phyloP scores from a whole-genome alignment of 2,797 vertebrate species.

The Urosaurus nigricauda region DNA sequence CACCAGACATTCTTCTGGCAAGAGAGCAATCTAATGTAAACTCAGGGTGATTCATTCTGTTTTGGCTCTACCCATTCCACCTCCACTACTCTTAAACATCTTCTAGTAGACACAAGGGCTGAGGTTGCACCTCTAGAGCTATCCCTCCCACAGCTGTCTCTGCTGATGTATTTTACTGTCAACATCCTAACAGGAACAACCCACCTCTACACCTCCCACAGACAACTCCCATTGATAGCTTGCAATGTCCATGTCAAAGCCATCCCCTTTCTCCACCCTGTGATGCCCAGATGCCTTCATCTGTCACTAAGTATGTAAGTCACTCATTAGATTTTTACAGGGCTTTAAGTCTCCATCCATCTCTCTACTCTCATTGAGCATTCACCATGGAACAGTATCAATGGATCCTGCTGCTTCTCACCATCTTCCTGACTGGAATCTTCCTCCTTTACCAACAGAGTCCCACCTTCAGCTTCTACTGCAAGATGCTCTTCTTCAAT shows the following conservation, averaged over 20 bases:
- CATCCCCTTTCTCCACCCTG: constrained; percentile 10
- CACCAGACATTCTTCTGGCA: neutral
- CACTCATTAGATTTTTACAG: neutral
- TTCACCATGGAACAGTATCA: constrained; percentile 1
- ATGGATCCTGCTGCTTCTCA: constrained; percentile 13
- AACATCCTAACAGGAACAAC: neutral
- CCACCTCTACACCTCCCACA: constrained; percentile 9
- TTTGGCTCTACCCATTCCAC: neutral
- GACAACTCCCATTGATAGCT: neutral
- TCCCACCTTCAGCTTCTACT: constrained; percentile 17
- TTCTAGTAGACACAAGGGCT: neutral
- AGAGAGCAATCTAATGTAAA: neutral
- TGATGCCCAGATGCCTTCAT: neutral
- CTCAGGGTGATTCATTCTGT: constrained; percentile 6
- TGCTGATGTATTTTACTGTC: neutral
- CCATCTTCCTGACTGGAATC: neutral
- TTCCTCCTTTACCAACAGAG: constrained; percentile 23
- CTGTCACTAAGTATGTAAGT: neutral
- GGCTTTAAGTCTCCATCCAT: neutral
- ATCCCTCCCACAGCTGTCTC: constrained; percentile 17
- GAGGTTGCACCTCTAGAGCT: neutral
- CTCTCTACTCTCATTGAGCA: neutral
- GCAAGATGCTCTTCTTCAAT: constrained; percentile 6
- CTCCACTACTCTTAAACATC: neutral
- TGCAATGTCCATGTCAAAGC: neutral